These are phyloP conservation scores for Emmelina monodactyla DNA, from an alignment of 2,888 invertebrate species.

Conservation along the genomic window DNA sequence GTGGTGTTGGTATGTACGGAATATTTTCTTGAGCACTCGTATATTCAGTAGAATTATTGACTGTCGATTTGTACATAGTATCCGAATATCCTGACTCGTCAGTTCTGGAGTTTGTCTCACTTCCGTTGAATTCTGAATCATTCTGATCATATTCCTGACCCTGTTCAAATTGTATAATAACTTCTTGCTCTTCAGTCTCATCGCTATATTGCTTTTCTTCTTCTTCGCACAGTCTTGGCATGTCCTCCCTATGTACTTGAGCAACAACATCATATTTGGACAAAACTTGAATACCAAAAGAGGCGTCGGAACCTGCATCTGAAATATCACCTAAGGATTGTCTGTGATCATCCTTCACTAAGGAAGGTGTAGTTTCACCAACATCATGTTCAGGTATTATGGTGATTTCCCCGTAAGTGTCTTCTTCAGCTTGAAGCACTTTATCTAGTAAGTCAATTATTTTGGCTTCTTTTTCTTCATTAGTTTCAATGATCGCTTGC, in stretches of 20 bases:
- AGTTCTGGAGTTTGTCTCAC: slow-evolving; percentile 47
- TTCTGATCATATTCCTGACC: slow-evolving; percentile 16
- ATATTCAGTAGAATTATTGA: slow-evolving; percentile 35
- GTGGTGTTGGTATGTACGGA: slow-evolving; percentile 43
- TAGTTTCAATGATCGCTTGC: slow-evolving; percentile 39
- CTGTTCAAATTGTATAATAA: slow-evolving; percentile 14
- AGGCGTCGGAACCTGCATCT: slow-evolving; percentile 52
- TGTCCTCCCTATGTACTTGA: slow-evolving; percentile 65
- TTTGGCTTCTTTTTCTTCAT: slow-evolving; percentile 54
- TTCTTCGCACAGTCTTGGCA: slow-evolving; percentile 44
- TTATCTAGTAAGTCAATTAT: slow-evolving; percentile 56
- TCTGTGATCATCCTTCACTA: slow-evolving; percentile 29
- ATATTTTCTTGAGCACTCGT: slow-evolving; percentile 24
- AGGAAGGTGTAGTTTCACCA: slow-evolving; percentile 21
- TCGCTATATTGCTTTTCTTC: slow-evolving; percentile 33
- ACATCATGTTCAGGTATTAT: slow-evolving; percentile 34
- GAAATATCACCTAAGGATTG: slow-evolving; percentile 49
- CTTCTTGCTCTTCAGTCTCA: slow-evolving; percentile 11
- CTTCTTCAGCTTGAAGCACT: slow-evolving; percentile 58
- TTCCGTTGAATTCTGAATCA: slow-evolving; percentile 37
- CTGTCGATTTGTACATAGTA: slow-evolving; percentile 38
- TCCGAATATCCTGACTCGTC: slow-evolving; percentile 59
- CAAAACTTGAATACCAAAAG: slow-evolving; percentile 45
- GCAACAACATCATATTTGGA: slow-evolving; percentile 66
- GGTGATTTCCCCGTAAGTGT: slow-evolving; percentile 39